Evolutionary conservation across 2,888 invertebrate genomes (phyloP).

Genomic region (Epinotia demarniana): DNA sequence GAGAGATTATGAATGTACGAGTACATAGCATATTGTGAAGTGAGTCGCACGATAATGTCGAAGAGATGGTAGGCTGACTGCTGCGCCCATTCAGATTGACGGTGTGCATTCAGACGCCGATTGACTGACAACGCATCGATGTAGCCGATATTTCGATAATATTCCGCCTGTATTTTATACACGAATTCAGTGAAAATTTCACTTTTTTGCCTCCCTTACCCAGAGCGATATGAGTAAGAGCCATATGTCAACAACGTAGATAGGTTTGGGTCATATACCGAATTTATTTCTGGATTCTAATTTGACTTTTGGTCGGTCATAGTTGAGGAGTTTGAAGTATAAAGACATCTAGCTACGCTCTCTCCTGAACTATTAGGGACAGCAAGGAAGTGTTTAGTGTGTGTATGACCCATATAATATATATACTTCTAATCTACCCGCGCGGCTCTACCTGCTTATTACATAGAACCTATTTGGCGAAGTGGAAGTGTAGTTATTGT

Average conservation of each 20-base stretch:
- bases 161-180: conserved; percentile 7
- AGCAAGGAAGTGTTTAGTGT: no score
- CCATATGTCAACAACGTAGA: background rate
- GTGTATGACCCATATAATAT: no score
- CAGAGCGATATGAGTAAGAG: background rate
- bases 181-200: background rate
- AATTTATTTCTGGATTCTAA: background rate
- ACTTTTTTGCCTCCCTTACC: conserved; percentile 1
- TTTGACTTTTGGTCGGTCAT: background rate
- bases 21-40: conserved; percentile 31
- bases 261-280: background rate
- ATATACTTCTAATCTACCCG: no score
- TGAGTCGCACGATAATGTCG: conserved; percentile 31
- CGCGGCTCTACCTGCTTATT: no score
- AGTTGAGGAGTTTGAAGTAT: background rate
- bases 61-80: conserved; percentile 21
- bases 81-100: conserved; percentile 34
- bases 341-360: no score
- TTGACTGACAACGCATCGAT: conserved; percentile 10
- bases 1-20: background rate
- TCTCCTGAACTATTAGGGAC: no score
- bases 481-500: no score
- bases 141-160: conserved; percentile 5
- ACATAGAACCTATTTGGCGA: no score
- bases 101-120: conserved; percentile 31